These are phyloP conservation scores for Circaetus cinerascens DNA, from an alignment of 2,113 vertebrate species.

Conservation along the genomic window DNA sequence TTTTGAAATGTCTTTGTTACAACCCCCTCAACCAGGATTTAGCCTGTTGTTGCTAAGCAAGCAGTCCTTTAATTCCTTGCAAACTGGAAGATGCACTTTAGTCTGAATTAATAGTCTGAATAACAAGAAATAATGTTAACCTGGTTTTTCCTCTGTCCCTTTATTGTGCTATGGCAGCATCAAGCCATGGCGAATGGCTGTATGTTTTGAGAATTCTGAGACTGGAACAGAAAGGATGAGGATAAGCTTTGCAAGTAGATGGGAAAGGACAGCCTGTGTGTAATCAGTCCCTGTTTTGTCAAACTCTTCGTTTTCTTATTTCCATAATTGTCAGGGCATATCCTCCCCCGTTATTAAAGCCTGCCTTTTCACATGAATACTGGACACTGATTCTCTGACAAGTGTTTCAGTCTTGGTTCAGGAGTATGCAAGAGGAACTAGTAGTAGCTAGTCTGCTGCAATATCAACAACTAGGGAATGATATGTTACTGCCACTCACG, in stretches of 20 bases:
- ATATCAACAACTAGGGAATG: not conserved
- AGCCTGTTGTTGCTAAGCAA: not conserved
- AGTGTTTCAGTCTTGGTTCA: not conserved
- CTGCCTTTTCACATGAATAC: not conserved
- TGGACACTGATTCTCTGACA: not conserved
- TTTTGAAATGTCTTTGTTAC: not conserved
- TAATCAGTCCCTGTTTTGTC: not conserved
- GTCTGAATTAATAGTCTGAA: not conserved
- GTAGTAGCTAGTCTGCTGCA: not conserved
- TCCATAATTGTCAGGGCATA: not conserved
- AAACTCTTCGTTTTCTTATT: not conserved
- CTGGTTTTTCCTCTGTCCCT: not conserved
- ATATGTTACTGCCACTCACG: rapidly evolving
- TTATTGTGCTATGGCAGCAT: not conserved
- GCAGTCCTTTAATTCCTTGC: not conserved
- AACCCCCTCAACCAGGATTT: not conserved
- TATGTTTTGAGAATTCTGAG: not conserved
- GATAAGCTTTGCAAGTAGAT: not conserved
- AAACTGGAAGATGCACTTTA: not conserved
- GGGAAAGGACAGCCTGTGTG: not conserved
- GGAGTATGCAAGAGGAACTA: not conserved
- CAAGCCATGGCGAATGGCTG: not conserved
- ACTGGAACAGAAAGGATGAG: not conserved
- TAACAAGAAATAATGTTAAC: not conserved
- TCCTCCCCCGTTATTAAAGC: not conserved